A percentile compares a stretch with the other conserved stretches of the same genome.
Evolutionary conservation across 2,113 vertebrate species (phyloP).

Genomic region (Cyphomyrus plagiostoma): DNA sequence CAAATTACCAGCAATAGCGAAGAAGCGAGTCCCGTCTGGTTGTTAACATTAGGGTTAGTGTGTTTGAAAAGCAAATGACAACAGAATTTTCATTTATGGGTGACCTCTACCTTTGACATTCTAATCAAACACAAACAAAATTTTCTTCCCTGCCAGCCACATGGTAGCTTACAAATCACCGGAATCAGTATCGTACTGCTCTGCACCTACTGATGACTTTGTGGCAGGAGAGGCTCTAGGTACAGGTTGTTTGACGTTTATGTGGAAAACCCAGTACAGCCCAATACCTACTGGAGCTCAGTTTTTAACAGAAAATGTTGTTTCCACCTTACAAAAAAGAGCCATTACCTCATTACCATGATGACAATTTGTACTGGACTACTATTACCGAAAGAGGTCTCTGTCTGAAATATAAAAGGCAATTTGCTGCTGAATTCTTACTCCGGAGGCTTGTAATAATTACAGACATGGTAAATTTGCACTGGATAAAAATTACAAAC

Average conservation of each 20-base stretch:
- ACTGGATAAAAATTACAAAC: neutral
- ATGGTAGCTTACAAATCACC: neutral
- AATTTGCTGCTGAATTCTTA: neutral
- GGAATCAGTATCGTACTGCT: neutral
- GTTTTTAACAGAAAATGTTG: neutral
- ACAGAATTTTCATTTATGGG: neutral
- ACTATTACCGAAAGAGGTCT: neutral
- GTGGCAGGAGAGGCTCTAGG: neutral
- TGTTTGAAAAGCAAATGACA: neutral
- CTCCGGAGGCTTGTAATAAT: neutral
- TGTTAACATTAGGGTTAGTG: neutral
- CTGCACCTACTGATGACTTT: neutral
- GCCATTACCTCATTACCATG: neutral
- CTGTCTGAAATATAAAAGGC: neutral
- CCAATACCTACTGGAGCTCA: neutral
- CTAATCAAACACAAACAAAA: neutral
- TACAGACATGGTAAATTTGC: neutral
- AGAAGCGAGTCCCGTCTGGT: neutral
- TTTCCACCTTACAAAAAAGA: neutral
- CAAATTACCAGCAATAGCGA: neutral
- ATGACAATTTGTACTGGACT: neutral
- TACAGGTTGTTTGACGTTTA: neutral
- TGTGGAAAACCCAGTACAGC: neutral
- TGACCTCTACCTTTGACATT: neutral
- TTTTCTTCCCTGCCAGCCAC: neutral